These are phyloP conservation scores for Loris lydekkerianus DNA, from an alignment of 2,797 vertebrate genomes.

Conservation along the genomic window DNA sequence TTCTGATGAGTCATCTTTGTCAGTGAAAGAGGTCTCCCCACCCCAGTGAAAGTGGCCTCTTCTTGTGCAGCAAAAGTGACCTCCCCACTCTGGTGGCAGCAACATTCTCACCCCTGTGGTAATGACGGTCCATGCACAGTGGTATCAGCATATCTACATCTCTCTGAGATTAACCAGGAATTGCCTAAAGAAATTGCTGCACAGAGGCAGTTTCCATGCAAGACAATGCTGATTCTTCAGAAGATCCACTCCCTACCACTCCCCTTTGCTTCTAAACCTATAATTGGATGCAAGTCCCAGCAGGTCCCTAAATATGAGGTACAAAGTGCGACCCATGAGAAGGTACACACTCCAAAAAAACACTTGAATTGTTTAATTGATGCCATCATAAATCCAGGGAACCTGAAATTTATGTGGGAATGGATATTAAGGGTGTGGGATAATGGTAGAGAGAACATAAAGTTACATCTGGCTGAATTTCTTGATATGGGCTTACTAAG, in stretches of 20 bases:
- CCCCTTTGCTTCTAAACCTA: not conserved
- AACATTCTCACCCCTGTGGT: too few species aligned
- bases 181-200: not conserved
- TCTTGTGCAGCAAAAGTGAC: not conserved
- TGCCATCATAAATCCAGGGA: not conserved
- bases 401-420: not conserved
- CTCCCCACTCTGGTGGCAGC: too few species aligned
- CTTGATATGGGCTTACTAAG: not conserved
- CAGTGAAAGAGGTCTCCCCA: not conserved
- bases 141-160: not conserved
- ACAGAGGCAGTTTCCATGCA: not conserved
- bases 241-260: not conserved
- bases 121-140: not conserved
- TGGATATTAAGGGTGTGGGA: not conserved
- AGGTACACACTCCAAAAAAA: not conserved
- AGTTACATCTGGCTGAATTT: not conserved
- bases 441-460: not conserved
- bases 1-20: not conserved
- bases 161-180: too few species aligned
- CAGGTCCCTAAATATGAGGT: not conserved
- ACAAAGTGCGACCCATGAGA: not conserved
- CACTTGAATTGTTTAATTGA: not conserved
- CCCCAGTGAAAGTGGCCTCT: not conserved
- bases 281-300: not conserved
- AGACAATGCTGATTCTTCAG: not conserved